Conservation (phyloP, 2,888 invertebrate species). For the Pediacus dermestoides region DNA sequence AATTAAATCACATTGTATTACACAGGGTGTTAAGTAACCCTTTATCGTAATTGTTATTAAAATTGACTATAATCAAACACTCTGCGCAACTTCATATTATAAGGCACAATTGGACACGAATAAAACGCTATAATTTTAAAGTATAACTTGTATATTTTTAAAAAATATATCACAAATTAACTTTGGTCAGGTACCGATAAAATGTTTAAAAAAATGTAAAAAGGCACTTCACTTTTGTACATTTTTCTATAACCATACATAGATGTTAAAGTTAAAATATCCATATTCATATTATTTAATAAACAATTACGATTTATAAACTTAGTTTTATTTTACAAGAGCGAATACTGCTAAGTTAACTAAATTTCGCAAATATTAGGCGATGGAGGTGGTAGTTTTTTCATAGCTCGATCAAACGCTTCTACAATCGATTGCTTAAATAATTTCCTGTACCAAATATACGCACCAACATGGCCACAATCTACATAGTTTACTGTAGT, state of each 20-base stretch:
- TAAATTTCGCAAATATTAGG: constrained; percentile 25
- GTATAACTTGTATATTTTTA: constrained; percentile 12
- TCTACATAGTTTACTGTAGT: constrained; percentile 80
- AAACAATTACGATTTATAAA: no score
- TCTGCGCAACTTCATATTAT: constrained; percentile 5
- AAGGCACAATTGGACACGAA: neutral
- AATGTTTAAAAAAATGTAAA: constrained; percentile 1
- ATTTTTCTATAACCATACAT: no score
- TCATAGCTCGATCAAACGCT: constrained; percentile 69
- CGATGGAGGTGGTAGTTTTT: constrained; percentile 32
- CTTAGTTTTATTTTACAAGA: no score
- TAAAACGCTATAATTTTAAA: no score
- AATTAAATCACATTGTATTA: no score
- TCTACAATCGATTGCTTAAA: constrained; percentile 70
- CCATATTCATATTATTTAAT: no score
- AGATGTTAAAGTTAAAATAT: no score
- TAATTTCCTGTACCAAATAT: constrained; percentile 70
- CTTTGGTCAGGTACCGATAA: constrained; percentile 15
- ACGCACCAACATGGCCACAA: constrained; percentile 83
- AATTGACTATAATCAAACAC: no score
- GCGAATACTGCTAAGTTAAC: constrained; percentile 12
- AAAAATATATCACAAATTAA: constrained; percentile 16
- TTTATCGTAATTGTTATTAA: no score
- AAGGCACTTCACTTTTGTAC: no score
- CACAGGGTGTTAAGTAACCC: no score